Base-by-base conservation (phyloP, 2,888 invertebrate species). In the Cordylochernes scorpioides region DNA sequence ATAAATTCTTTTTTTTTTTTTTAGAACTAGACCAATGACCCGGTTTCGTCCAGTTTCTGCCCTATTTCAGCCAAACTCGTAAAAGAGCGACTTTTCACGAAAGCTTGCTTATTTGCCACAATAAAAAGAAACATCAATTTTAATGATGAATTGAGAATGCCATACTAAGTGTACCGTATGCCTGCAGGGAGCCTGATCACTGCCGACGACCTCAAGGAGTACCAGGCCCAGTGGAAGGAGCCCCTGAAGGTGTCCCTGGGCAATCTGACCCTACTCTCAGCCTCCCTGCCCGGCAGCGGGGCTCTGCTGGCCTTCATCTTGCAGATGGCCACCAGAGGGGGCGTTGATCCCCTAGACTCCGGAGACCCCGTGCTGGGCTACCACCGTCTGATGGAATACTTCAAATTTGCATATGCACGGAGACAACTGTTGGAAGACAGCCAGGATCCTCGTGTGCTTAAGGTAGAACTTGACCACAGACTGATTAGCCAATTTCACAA, bases 321-420 rank as follows among this genome's bases (percentile, higher is more conserved):
- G 38, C 74, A 75, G 45, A 64, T 84, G 27, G n/a, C n/a, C n/a
- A n/a, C n/a, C n/a, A n/a, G n/a, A n/a, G n/a, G n/a, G n/a, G n/a
- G n/a, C n/a, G n/a, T n/a, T n/a, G n/a, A n/a, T n/a, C n/a, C n/a
- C n/a, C 58, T 91, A 28, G 24, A 27, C 9, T 46, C 47, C 29
- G 48, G 49, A 5, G 32, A 40, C 15, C 8, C 31, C 2, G 27
- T 36, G 8, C 32, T 38, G 3, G 34, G 73, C 2, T 72, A 72
- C 61, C 91, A 91, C 44, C 65, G 77, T 38, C 59, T 82, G 39
- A 59, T 74, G 6, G 91, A 94, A 51, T 64, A 73, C 4, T 75
- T 82, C 54, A 94, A 94, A 52, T 86, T 70, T 57, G 84, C 72
- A 12, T 86, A 73, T 52, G 86, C 77, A 2, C 65, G 68, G 46